Base-by-base conservation (phyloP, 2,797 vertebrate genomes). In the Danio kyathit region DNA sequence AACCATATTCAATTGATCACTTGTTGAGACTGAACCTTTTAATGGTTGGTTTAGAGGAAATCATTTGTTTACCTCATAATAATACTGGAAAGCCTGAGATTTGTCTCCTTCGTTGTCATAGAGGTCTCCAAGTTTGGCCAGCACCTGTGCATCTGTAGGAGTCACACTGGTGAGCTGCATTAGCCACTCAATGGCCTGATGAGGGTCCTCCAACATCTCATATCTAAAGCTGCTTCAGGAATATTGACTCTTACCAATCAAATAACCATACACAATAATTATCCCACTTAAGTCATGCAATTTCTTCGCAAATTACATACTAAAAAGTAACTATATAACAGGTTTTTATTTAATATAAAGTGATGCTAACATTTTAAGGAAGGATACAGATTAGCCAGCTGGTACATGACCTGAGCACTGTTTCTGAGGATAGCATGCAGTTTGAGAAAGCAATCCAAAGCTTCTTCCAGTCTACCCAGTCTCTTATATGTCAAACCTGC, bases 61-160 rank as follows among this genome's bases (percentile, higher is more conserved):
- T 41, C 54, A 6, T 72, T 51, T 90, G 13, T 71, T 52, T 91
- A 97, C 98, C 96, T 99, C 98, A 29, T 89, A 97, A 89, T 97
- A 99, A 90, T 97, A 96, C 78, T 99, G 97, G 87, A 97, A 97
- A 7, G 97, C 97, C 83, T 98, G 97, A 1, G 97, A 96, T 84
- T 99, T 99, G 89, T 99, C 98, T 5, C 97, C 97, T 86, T 98
- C 97, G 0, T 79, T 84, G 66, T 98, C 96, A 17, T 97, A 95
- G 13, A 99, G 88, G 83, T 96, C 96, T 75, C 97, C 98, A 46
- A 99, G 92, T 88, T 98, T 98, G 83, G 96, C 94, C 85, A 99
- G 92, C 5, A 89, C 93, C 54, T 92, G 91, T 12, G 96, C 95
- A 87, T 99, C 97, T 0, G 96, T 98, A 81, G 97, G 97, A 56